Percentiles rank a stretch among this genome's conserved stretches.
These are phyloP conservation scores for Oscheius sp. DNA, from an alignment of 2,888 invertebrate genomes.

Conservation along the genomic window DNA sequence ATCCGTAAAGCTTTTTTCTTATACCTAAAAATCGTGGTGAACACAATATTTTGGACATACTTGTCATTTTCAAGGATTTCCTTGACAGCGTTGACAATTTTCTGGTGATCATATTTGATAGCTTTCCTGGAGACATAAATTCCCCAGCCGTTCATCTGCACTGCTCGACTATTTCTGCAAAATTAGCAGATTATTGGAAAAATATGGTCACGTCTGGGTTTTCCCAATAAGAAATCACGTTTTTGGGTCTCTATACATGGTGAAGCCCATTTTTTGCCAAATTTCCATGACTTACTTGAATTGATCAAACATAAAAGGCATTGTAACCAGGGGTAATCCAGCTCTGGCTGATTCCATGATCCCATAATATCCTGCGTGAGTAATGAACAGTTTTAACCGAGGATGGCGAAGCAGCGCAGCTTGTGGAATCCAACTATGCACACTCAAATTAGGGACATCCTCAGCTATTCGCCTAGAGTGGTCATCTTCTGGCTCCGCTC, in stretches of 20 bases:
- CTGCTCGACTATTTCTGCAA: slow-evolving; percentile 54
- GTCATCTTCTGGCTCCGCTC: slow-evolving; percentile 46
- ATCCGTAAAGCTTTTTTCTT: slow-evolving; percentile 42
- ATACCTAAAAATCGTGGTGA: slow-evolving; percentile 44
- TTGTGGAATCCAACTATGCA: slow-evolving; percentile 59
- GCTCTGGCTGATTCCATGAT: slow-evolving; percentile 61
- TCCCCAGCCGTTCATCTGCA: slow-evolving; percentile 64
- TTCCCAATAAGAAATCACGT: too few relatives aligned
- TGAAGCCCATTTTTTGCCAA: too few relatives aligned
- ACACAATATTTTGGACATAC: too few relatives aligned
- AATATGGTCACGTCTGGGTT: too few relatives aligned
- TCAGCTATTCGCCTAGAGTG: slow-evolving; percentile 28
- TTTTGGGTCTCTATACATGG: too few relatives aligned
- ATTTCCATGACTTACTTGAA: slow-evolving; percentile 53
- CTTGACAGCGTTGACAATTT: slow-evolving; percentile 39
- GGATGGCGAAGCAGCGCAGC: slow-evolving; percentile 56
- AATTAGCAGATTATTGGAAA: too few relatives aligned
- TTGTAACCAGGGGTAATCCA: slow-evolving; percentile 58
- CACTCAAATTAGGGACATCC: slow-evolving; percentile 41
- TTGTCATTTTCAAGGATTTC: slow-evolving; percentile 47
- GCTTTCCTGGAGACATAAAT: slow-evolving; percentile 42
- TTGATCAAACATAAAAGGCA: slow-evolving; percentile 58
- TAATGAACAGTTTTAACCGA: slow-evolving; percentile 59
- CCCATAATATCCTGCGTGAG: slow-evolving; percentile 67
- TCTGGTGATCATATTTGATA: slow-evolving; percentile 40